Conservation (phyloP, 2,797 vertebrate genomes). For the Falco peregrinus region DNA sequence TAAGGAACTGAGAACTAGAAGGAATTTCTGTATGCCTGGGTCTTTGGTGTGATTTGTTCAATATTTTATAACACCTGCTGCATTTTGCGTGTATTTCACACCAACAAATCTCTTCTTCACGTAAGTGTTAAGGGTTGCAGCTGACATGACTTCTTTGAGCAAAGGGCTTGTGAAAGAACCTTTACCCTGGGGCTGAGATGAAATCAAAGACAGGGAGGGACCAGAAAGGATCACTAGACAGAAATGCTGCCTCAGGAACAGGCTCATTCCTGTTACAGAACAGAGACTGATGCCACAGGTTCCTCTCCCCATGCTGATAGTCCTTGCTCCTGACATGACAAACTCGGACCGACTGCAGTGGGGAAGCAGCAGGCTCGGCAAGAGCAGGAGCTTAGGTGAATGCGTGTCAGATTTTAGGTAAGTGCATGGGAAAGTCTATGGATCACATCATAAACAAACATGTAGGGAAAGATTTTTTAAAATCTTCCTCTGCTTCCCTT, state of each 20-base stretch:
- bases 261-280: background rate
- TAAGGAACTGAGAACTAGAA: background rate
- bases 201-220: background rate
- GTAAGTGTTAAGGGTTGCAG: constrained; percentile 15
- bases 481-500: background rate
- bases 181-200: background rate
- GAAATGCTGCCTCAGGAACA: background rate
- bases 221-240: background rate
- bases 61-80: constrained; percentile 17
- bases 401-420: background rate
- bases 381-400: background rate
- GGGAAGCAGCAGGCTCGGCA: background rate
- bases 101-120: background rate
- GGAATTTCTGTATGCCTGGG: background rate
- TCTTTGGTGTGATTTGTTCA: background rate
- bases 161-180: constrained; percentile 39
- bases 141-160: constrained; percentile 19
- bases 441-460: background rate
- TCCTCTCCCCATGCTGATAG: background rate
- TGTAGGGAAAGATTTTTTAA: background rate
- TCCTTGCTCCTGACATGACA: background rate
- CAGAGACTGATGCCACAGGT: background rate
- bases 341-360: background rate
- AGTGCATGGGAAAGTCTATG: background rate
- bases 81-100: constrained; percentile 21